Conservation (phyloP, 1,140 invertebrate genomes). For the Magallana angulata region DNA sequence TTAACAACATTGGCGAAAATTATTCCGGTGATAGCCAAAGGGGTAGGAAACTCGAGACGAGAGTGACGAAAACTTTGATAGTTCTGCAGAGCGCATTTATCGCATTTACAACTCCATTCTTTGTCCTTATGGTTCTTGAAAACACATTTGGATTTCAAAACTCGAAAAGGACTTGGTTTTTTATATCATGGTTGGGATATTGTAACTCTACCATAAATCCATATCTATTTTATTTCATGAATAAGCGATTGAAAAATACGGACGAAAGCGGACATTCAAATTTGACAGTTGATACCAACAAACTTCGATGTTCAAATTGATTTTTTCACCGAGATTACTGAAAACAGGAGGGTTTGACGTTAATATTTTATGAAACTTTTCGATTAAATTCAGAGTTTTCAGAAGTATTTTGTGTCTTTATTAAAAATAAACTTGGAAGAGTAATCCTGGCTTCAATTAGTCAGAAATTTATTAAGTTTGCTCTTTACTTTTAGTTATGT, state of each 20-base stretch:
- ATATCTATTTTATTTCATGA: constrained; percentile 35
- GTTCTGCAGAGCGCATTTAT: constrained; percentile 10
- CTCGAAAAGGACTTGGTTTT: constrained; percentile 37
- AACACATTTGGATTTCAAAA: constrained; percentile 39
- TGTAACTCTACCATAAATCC: constrained; percentile 88
- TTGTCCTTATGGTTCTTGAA: constrained; percentile 3
- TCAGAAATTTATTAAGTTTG: too few species aligned
- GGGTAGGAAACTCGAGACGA: neutral
- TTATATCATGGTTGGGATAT: constrained; percentile 83
- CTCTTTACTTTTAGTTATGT: too few species aligned
- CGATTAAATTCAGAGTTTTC: too few species aligned
- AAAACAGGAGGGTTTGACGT: too few species aligned
- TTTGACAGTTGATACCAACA: too few species aligned
- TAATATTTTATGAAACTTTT: too few species aligned
- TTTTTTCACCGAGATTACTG: too few species aligned
- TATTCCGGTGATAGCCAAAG: neutral
- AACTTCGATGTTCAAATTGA: too few species aligned
- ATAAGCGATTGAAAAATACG: neutral
- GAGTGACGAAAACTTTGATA: constrained; percentile 20
- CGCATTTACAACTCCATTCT: neutral
- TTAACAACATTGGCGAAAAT: neutral
- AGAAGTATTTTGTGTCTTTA: too few species aligned
- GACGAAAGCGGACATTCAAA: neutral
- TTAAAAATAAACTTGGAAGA: too few species aligned
- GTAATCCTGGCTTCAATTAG: too few species aligned